phyloP scores from a whole-genome alignment of 1,140 invertebrate species.

The Ladona fulva region DNA sequence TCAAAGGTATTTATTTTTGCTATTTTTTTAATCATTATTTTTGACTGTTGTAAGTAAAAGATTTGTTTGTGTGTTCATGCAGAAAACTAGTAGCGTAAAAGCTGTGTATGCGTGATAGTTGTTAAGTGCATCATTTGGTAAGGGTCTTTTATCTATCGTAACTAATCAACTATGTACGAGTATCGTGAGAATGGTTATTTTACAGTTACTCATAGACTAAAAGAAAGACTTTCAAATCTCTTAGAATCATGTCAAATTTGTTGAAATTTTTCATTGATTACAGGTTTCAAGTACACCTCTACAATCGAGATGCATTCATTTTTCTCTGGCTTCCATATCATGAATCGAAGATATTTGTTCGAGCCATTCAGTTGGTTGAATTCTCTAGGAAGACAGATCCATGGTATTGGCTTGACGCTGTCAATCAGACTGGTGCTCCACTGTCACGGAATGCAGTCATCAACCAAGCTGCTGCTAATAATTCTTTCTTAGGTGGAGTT shows the following conservation, averaged over 20 bases:
- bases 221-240: not conserved
- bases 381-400: slow-evolving; percentile 48
- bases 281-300: slow-evolving; percentile 79
- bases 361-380: slow-evolving; percentile 66
- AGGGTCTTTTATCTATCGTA: not conserved
- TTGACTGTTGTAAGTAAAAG: not conserved
- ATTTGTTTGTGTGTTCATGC: not conserved
- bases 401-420: slow-evolving; percentile 67
- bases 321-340: slow-evolving; percentile 81
- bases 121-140: not conserved
- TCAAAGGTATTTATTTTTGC: slow-evolving; percentile 45
- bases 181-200: too few species aligned
- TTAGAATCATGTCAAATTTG: not conserved
- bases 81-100: not conserved
- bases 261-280: slow-evolving; percentile 19
- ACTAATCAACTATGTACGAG: too few species aligned
- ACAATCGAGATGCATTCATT: slow-evolving; percentile 72
- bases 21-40: not conserved
- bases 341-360: slow-evolving; percentile 78
- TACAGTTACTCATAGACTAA: not conserved
- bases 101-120: not conserved
- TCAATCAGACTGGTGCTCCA: slow-evolving; percentile 64
- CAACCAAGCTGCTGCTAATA: slow-evolving; percentile 58
- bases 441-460: slow-evolving; percentile 60
- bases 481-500: slow-evolving; percentile 63